These are phyloP conservation scores for Phenganax subtilis DNA, from an alignment of 92 coral and sea anemone species.

Conservation along the genomic window DNA sequence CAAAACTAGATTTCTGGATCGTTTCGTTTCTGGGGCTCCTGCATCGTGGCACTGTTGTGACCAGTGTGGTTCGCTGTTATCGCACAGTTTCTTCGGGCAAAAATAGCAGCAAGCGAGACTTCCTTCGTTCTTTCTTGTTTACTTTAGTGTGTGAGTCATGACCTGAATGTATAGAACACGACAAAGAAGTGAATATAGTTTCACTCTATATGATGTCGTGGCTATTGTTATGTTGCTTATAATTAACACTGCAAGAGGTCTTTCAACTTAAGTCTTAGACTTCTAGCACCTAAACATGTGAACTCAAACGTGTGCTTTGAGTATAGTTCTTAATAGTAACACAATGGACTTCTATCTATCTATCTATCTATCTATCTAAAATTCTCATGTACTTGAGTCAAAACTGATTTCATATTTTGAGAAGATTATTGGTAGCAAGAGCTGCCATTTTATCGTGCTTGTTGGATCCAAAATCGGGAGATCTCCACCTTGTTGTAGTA, in stretches of 20 bases:
- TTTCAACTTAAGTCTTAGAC: not conserved
- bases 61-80: no score
- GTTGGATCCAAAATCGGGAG: not conserved
- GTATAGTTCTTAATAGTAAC: no score
- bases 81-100: no score
- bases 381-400: not conserved
- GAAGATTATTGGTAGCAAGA: not conserved
- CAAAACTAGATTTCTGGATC: no score
- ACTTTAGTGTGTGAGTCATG: not conserved
- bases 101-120: not conserved
- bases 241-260: slow-evolving; percentile 15
- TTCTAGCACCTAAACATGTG: no score
- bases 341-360: no score
- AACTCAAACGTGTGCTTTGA: no score
- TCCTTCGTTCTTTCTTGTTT: not conserved
- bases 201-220: not conserved
- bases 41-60: no score
- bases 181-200: slow-evolving; percentile 2
- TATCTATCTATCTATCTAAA: not conserved
- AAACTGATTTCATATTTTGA: not conserved
- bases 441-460: not conserved
- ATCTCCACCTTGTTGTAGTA: no score
- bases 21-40: no score
- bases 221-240: not conserved
- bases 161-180: not conserved